These are phyloP conservation scores for Reticulitermes lucifugus DNA, from an alignment of 2,888 invertebrate genomes.

Conservation along the genomic window DNA sequence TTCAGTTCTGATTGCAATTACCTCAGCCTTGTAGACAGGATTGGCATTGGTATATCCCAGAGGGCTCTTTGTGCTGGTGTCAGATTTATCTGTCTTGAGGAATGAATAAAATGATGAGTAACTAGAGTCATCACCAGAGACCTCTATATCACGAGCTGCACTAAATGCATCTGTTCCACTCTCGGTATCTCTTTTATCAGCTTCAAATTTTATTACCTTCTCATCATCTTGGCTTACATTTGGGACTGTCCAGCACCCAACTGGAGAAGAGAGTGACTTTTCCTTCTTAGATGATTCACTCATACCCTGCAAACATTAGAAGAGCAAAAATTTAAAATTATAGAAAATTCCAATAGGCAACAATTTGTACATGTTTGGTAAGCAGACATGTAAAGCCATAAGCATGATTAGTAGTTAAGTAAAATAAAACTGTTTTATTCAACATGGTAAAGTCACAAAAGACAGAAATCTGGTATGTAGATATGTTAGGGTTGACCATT, in stretches of 20 bases:
- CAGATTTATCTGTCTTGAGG: slow-evolving; percentile 58
- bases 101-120: slow-evolving; percentile 62
- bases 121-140: slow-evolving; percentile 58
- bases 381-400: too few relatives aligned
- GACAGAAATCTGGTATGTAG: too few relatives aligned
- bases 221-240: slow-evolving; percentile 53
- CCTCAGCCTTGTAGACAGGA: not conserved
- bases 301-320: slow-evolving; percentile 63
- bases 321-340: not conserved
- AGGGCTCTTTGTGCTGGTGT: slow-evolving; percentile 58
- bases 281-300: slow-evolving; percentile 71
- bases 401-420: too few relatives aligned
- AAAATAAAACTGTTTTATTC: too few relatives aligned
- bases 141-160: not conserved
- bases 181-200: slow-evolving; percentile 23
- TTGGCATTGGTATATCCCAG: slow-evolving; percentile 41
- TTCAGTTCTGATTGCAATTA: not conserved
- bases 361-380: too few relatives aligned
- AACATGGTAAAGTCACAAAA: too few relatives aligned
- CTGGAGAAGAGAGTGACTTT: slow-evolving; percentile 64
- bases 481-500: too few relatives aligned
- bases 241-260: slow-evolving; percentile 62
- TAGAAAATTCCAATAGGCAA: too few relatives aligned
- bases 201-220: slow-evolving; percentile 40
- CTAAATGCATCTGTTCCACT: slow-evolving; percentile 5